A percentile compares a stretch with the other conserved stretches of the same genome.
Evolutionary conservation across 2,113 vertebrate genomes (phyloP).

Genomic region (Machaerirhynchus nigripectus): DNA sequence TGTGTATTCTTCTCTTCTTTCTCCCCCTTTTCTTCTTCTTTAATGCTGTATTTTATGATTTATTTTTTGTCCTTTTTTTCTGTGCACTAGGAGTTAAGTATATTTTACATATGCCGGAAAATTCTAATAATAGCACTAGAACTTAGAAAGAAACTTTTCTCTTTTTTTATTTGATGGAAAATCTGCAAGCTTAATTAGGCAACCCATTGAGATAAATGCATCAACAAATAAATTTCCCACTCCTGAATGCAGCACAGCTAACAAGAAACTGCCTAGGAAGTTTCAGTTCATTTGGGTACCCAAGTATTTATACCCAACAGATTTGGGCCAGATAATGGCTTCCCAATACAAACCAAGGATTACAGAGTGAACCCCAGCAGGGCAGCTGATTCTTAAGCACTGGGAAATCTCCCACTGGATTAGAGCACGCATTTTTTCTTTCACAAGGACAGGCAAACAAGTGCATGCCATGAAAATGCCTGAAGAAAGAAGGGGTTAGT

Average conservation of each 20-base stretch:
- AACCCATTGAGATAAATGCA: slow-evolving; percentile 51
- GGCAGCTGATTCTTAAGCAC: background rate
- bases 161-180: slow-evolving; percentile 30
- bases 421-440: background rate
- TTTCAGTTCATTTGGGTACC: slow-evolving; percentile 26
- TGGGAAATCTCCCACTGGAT: background rate
- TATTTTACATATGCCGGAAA: slow-evolving; percentile 26
- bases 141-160: slow-evolving; percentile 15
- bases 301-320: background rate
- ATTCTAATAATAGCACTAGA: slow-evolving; percentile 45
- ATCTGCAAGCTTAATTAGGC: slow-evolving; percentile 64
- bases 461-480: background rate
- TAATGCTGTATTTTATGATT: background rate
- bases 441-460: background rate
- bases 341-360: background rate
- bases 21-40: background rate
- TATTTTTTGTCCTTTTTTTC: background rate
- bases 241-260: slow-evolving; percentile 3
- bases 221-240: slow-evolving; percentile 50
- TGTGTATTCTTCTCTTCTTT: background rate
- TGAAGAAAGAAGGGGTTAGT: background rate
- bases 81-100: background rate
- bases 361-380: background rate
- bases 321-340: slow-evolving; percentile 16
- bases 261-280: background rate